A percentile compares a stretch with the other conserved stretches of the same genome.
phyloP scores from a whole-genome alignment of 2,113 vertebrate genomes.

The Camelus dromedarius region DNA sequence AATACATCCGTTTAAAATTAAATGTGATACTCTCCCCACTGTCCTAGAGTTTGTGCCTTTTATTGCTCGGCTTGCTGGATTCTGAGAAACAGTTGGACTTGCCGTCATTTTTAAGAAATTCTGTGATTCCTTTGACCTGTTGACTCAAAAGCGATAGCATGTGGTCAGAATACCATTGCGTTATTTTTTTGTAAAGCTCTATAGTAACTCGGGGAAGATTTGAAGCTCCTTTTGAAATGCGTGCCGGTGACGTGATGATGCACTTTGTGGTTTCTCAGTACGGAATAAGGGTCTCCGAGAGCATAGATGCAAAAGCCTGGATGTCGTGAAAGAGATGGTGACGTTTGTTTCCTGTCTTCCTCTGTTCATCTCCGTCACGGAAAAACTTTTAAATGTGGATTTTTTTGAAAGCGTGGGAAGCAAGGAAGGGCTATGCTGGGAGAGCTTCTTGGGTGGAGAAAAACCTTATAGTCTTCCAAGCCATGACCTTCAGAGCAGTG shows the following conservation, averaged over 20 bases:
- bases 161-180: neutral
- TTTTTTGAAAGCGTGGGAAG: neutral
- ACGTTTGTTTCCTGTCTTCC: neutral
- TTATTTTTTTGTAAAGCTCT: neutral
- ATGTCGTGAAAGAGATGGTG: neutral
- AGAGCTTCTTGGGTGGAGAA: neutral
- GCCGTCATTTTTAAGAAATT: neutral
- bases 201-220: neutral
- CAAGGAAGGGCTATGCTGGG: neutral
- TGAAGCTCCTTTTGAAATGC: neutral
- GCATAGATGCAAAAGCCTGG: neutral
- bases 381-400: neutral
- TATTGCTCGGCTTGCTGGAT: neutral
- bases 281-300: neutral
- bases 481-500: neutral
- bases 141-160: neutral
- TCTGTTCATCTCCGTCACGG: neutral
- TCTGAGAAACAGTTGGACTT: neutral
- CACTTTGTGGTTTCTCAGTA: neutral
- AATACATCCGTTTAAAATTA: neutral
- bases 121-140: conserved; percentile 11
- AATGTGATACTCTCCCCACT: too few species aligned
- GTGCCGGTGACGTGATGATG: rapidly evolving
- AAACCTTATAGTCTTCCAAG: neutral
- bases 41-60: neutral